Conservation (phyloP, 2,797 vertebrate genomes). For the Phoxinus dragarum region DNA sequence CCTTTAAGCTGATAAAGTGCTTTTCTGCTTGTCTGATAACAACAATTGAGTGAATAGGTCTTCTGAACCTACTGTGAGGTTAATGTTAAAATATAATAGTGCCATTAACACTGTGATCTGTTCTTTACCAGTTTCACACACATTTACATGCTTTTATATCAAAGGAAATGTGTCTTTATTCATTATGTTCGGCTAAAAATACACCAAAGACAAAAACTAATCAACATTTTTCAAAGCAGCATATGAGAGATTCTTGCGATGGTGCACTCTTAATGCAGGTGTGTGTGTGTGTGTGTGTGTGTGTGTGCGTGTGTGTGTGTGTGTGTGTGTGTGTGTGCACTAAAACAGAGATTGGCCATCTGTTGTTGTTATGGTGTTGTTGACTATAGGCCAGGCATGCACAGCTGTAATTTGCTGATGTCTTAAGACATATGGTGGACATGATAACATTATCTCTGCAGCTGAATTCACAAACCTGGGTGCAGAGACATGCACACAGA, state of each 20-base stretch:
- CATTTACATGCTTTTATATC: neutral
- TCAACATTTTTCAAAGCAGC: constrained; percentile 32
- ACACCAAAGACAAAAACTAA: constrained; percentile 37
- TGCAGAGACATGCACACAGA: constrained; percentile 26
- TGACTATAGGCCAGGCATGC: constrained; percentile 51
- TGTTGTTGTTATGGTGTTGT: constrained; percentile 53
- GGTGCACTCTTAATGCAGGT: constrained; percentile 35
- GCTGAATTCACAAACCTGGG: constrained; percentile 34
- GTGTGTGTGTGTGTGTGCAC: constrained; percentile 11
- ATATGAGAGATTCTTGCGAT: constrained; percentile 30
- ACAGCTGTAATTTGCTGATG: constrained; percentile 79
- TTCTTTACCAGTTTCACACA: neutral
- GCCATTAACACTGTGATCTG: neutral
- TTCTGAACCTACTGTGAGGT: neutral
- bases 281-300: too few species aligned
- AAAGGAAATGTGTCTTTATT: neutral
- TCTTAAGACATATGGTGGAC: constrained; percentile 77
- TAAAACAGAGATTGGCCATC: constrained; percentile 58
- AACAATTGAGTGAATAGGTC: neutral
- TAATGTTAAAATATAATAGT: constrained; percentile 2
- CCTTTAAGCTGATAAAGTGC: neutral
- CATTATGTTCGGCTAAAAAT: constrained; percentile 20
- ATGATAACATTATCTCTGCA: constrained; percentile 75
- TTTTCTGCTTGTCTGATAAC: constrained; percentile 21
- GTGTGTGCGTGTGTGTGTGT: too few species aligned